These are phyloP conservation scores for Percina caprodes DNA, from an alignment of 2,113 vertebrate species.

Conservation along the genomic window DNA sequence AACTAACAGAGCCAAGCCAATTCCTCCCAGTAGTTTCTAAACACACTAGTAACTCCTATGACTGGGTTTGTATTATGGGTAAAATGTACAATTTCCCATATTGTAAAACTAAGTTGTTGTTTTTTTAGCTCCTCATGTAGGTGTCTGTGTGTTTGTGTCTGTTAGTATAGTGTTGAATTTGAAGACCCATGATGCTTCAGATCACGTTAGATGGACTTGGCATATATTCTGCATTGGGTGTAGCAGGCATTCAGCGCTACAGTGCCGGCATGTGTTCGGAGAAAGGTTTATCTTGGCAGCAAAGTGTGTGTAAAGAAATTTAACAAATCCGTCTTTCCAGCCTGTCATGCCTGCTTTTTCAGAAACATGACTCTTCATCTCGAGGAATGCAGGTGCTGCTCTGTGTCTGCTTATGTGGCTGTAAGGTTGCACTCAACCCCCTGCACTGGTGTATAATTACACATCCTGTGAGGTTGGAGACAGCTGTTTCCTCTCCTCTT, in stretches of 20 bases:
- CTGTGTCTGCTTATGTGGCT: conserved; percentile 16
- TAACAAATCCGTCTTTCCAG: conserved; percentile 23
- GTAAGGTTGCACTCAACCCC: conserved; percentile 29
- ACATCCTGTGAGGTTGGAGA: conserved; percentile 67
- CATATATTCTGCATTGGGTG: not conserved
- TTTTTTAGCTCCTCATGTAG: conserved; percentile 53
- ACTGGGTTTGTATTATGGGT: conserved; percentile 10
- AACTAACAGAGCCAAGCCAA: not conserved
- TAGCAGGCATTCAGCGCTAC: not conserved
- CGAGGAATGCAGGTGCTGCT: conserved; percentile 55
- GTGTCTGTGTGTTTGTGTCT: conserved; percentile 24
- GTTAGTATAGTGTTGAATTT: not conserved
- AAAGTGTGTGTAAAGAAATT: conserved; percentile 10
- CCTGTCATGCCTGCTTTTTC: conserved; percentile 22
- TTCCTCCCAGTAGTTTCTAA: not conserved
- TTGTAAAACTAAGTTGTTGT: conserved; percentile 55
- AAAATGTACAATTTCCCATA: conserved; percentile 45
- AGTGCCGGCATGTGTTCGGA: not conserved
- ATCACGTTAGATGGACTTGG: not conserved
- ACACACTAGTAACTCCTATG: not conserved
- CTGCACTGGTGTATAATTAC: conserved; percentile 70
- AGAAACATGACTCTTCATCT: conserved; percentile 40
- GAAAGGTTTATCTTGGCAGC: conserved; percentile 15
- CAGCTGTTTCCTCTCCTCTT: conserved; percentile 75
- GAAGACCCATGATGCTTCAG: not conserved